Base-by-base conservation (phyloP, 1,140 invertebrate species). In the Trachymyrmex cornetzi region DNA sequence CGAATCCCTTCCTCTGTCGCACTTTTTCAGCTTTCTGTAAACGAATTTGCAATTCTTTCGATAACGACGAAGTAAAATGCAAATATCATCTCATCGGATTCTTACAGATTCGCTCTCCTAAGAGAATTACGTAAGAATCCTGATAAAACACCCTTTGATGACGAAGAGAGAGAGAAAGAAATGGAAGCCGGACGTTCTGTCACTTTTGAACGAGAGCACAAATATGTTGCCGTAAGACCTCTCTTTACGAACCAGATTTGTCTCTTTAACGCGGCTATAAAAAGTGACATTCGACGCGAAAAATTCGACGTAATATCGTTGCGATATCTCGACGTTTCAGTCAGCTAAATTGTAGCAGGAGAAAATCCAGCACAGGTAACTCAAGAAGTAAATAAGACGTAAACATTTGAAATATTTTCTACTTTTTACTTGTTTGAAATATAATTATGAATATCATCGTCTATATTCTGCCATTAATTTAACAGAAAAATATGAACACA, bases 51-150 rank as follows among this genome's bases (percentile, higher is more conserved):
- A 50, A 69, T 84, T 81, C 55, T 27, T 38, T 30, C 82, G 63
- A 34, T 80, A 80, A 80, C 84, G 61, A 80, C 50, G 22, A 22
- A 77, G 53, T 85, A 85, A 85, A 85, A 85, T 85, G 84, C 75
- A 85, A 85, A 85, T 85, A 85, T 85, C 48, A 64, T 79, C 72
- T 72, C 74, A 2, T 53, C n/a, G 30, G 12, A 77, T 66, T 16
- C 34, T 66, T 66, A 64, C 61, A 22, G 22, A 80, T 80, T 67
- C 24, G 4, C 14, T 27, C 24, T 44, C 48, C 14, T 67, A 14
- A 0, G 48, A 85, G 44, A 66, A 75, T 84, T 84, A 84, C 38
- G 44, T 34, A 74, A 30, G 22, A 27, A 50, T 74, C 69, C 9
- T 24, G 55, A 74, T 69, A 74, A 30, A 74, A 74, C 24, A 61